Conservation (phyloP, 2,888 invertebrate species). For the Muscina levida region DNA sequence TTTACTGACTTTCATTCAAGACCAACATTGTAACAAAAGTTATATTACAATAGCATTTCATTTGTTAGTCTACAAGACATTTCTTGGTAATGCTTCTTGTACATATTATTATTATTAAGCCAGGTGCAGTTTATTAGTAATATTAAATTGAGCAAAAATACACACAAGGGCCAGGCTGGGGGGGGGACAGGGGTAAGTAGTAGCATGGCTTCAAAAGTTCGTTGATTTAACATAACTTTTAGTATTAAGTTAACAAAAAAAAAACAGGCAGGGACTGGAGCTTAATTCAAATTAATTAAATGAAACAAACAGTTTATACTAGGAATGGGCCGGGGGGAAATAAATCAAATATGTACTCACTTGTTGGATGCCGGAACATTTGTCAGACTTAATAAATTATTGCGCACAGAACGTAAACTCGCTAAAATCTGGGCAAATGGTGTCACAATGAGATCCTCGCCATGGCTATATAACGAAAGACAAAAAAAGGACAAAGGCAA, state of each 20-base stretch:
- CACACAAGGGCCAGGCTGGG: neutral
- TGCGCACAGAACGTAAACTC: slow-evolving; percentile 98
- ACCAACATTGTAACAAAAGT: no score
- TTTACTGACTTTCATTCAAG: no score
- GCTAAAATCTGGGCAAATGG: slow-evolving; percentile 99
- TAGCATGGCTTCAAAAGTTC: no score
- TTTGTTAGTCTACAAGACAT: no score
- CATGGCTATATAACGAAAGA: slow-evolving; percentile 83
- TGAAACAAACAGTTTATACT: neutral
- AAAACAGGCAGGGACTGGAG: slow-evolving; percentile 29
- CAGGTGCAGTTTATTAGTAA: slow-evolving; percentile 58
- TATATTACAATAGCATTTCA: no score
- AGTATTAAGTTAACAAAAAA: neutral
- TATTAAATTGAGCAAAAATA: slow-evolving; percentile 34
- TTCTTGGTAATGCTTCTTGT: no score
- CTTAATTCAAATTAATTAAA: slow-evolving; percentile 63
- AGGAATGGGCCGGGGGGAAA: neutral
- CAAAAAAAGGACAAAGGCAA: neutral
- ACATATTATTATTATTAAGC: slow-evolving; percentile 42
- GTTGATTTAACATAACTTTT: no score
- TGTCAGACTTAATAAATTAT: slow-evolving; percentile 98
- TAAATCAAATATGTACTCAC: slow-evolving; percentile 81
- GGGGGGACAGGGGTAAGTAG: neutral
- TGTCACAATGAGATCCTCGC: slow-evolving; percentile 99
- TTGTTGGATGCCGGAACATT: slow-evolving; percentile 90